Base-by-base conservation (phyloP, 2,797 vertebrate species). In the Loriculus beryllinus region DNA sequence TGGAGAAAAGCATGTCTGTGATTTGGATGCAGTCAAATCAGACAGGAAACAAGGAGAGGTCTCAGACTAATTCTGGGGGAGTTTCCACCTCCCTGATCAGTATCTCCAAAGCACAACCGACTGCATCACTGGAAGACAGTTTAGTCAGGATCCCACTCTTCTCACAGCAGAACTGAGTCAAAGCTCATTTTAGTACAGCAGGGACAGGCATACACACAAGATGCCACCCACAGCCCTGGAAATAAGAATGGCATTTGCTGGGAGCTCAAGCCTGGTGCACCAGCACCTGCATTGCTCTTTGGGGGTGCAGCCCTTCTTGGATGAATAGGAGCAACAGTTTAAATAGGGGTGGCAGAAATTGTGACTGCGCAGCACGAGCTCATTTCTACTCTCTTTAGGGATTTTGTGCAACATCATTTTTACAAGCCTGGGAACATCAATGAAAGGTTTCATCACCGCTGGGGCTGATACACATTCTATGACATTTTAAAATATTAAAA, bases 101-200 rank as follows among this genome's bases (percentile, higher is more conserved):
- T 20, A 48, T 16, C 11, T 43, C 52, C 43, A 81, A 52, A 59
- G 49, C 71, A 78, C 31, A 63, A 28, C 4, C 1, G 3, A n/a
- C 60, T 23, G 15, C 15, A 19, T 15, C 0, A 0, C 52, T 64
- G 15, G 45, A 37, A 51, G 26, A 33, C 0, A 0, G 6, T 35
- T 82, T 49, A 56, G 51, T 37, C 40, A 40, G 54, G 25, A 60
- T 49, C 26, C 12, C 19, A 13, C 14, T n/a, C 40, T 52, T 85
- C 28, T 45, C 9, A 3, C 1, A 14, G 37, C 8, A 40, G 21
- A 48, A 43, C 12, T 2, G 35, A 71, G 42, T 28, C 28, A 79
- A 63, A 74, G 29, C 39, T 76, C 47, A 43, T 21, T 31, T 47
- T 25, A 42, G 9, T 8, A 2, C 47, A 57, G 52, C n/a, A 82